A percentile compares a stretch with the other conserved stretches of the same genome.
Conservation (phyloP, 92 coral and sea anemone species). For the Epizoanthus fatuus region DNA sequence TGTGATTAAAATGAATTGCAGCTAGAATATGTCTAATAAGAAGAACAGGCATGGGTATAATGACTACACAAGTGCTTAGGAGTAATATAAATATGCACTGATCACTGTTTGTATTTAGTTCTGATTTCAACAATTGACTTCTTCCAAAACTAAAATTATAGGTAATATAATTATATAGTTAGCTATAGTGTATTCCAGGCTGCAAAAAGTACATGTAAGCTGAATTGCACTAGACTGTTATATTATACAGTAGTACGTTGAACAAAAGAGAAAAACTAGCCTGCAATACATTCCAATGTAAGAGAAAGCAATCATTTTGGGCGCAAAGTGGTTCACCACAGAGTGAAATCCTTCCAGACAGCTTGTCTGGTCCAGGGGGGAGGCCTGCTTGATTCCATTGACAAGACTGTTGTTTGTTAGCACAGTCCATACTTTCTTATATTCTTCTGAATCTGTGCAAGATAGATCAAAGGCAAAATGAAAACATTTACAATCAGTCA, state of each 20-base stretch:
- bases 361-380: slow-evolving; percentile 55
- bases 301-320: slow-evolving; percentile 60
- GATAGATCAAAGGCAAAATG: neutral
- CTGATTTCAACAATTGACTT: neutral
- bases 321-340: slow-evolving; percentile 52
- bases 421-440: slow-evolving; percentile 3
- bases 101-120: neutral
- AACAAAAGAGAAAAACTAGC: neutral
- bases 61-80: slow-evolving; percentile 28
- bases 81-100: neutral
- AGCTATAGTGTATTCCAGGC: neutral
- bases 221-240: neutral
- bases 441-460: neutral
- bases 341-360: slow-evolving; percentile 60
- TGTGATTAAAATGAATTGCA: slow-evolving; percentile 29
- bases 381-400: slow-evolving; percentile 51
- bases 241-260: neutral
- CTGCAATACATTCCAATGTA: slow-evolving; percentile 61
- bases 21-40: slow-evolving; percentile 48
- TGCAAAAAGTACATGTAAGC: neutral
- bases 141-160: neutral
- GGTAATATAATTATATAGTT: neutral
- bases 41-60: slow-evolving; percentile 26
- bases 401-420: slow-evolving; percentile 46
- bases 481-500: neutral